Evolutionary conservation across 2,797 vertebrate species (phyloP), one percentile per base, ranked within the genome.

Genomic region (Pyrrhura leucotis): DNA sequence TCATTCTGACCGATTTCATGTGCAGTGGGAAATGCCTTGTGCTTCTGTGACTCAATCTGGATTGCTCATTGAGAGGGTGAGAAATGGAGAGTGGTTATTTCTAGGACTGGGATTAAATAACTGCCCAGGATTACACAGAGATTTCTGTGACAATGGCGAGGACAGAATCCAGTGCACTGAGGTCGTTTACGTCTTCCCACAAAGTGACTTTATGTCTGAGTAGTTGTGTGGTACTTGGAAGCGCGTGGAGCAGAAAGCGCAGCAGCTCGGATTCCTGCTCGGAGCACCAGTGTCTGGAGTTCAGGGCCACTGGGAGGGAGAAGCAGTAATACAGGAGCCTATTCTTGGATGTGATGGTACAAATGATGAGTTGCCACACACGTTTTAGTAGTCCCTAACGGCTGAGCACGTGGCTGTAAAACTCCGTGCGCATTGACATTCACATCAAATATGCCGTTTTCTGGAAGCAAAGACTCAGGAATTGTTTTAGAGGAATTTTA

Each of bases 381-480:
- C 14, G 7, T 80, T 69, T 67, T 29, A 23, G 10, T 35, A 33
- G 67, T 28, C 71, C 51, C 61, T 71, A 28, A 29, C 47, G 47
- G 62, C 39, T 33, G 19, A 33, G 8, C 61, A 22, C 0, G 1
- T 28, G 25, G 48, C 48, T 78, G 7, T 17, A 0, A 42, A 66
- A 33, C 23, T 71, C 37, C 3, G 21, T 28, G 61, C 50, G 14
- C 53, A 1, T 47, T 33, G 25, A 72, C 22, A 1, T 31, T 4
- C 0, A 22, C 14, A 77, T 33, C 31, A 50, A 71, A 9, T 20
- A 13, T 0, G 0, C 10, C 28, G 1, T 80, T 67, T 84, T 75
- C 15, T 53, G 71, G 25, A 75, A 68, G 37, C 78, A 25, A 68
- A 81, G 81, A 22, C 3, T 6, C 29, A 63, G 15, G 5, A 59